Base-by-base conservation (phyloP, 2,113 vertebrate genomes). In the Ursus arctos region DNA sequence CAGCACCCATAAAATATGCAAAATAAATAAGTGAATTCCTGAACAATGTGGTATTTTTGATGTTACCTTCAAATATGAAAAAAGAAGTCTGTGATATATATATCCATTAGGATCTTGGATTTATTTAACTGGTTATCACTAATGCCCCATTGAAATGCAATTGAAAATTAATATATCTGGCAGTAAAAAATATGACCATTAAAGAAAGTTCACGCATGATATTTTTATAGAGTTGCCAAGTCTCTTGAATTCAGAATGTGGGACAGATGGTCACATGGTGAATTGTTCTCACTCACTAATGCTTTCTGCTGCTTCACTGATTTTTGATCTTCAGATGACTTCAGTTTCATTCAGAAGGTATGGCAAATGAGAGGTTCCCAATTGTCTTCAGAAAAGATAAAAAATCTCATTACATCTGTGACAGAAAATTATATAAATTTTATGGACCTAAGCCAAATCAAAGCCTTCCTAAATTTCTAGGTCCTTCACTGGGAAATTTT, bases 11-110 rank as follows among this genome's bases (percentile, higher is more conserved):
- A 98, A 98, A 96, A 88, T 83, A 91, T 13, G 13, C 19, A 96
- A 95, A 94, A 43, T 96, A 97, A 98, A 95, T 92, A 95, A 96
- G 69, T 84, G 24, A 94, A 71, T 97, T 97, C 13, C 77, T 83
- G 51, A 98, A 97, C 53, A 88, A 74, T 65, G 26, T 96, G 67
- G 19, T 61, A 95, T 89, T 95, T 97, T 98, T 95, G 91, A 97
- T 97, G n/a, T 22, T 86, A 94, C 55, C 79, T 96, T 95, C 97
- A 98, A 98, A 98, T 97, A 97, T 88, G 24, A 61, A 98, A 88
- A 77, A 95, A 87, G 59, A 71, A 59, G 2, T 33, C 33, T 84
- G 9, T 88, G n/a, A 40, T 95, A 89, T 88, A 9, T 86, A 59
- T 86, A 21, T 21, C 69, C 33, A 86, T 97, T 97, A 91, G 15